Evolutionary conservation across 2,888 invertebrate species (phyloP), one percentile per base, ranked within the genome.

Genomic region (Cryptocheilus praepositus): DNA sequence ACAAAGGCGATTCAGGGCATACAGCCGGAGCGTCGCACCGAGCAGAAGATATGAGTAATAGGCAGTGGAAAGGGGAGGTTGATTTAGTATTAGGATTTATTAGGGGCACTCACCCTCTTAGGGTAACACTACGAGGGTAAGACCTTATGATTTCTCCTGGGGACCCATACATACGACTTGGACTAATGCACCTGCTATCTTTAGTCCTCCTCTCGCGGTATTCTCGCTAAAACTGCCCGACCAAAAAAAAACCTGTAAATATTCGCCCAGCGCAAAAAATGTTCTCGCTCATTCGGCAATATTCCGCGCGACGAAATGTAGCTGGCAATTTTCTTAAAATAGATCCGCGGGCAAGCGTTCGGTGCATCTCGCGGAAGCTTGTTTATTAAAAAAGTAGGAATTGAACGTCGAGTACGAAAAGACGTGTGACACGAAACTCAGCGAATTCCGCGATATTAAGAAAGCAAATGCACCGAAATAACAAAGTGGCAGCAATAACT

Each of bases 21-120:
- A 36, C 43, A 43, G 43, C 49, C 36, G 62, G 49, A 55, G 19
- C 70, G 62, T 59, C 61, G 63, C 69, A 64, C 55, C 67, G 57
- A 56, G 75, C 64, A 75, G 67, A 77, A 83, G 81, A 85, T 86
- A 86, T 86, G 85, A 85, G 85, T 86, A 85, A 86, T 83, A 81
- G 79, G 67, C 56, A 18, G 28, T 18, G 56, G 72, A 51, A 57
- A 75, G 79, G 51, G 36, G 21, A 36, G 85, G 80, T 49, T 81
- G 86, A 86, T 86, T 86, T 83, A 84, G 83, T 86, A 86, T 87
- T 87, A 84, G 85, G 86, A 87, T 87, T 87, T 87, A 87, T 87
- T 85, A 86, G 83, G 79, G 72, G 73, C 74, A 77, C 79, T 84
- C 77, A 67, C 76, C 80, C 76, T 72, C 69, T 36, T 36, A 36